A percentile compares a stretch with the other conserved stretches of the same genome.
Conservation (phyloP, 35 echinoderm and acorn worm species). For the Chiridota heheva region DNA sequence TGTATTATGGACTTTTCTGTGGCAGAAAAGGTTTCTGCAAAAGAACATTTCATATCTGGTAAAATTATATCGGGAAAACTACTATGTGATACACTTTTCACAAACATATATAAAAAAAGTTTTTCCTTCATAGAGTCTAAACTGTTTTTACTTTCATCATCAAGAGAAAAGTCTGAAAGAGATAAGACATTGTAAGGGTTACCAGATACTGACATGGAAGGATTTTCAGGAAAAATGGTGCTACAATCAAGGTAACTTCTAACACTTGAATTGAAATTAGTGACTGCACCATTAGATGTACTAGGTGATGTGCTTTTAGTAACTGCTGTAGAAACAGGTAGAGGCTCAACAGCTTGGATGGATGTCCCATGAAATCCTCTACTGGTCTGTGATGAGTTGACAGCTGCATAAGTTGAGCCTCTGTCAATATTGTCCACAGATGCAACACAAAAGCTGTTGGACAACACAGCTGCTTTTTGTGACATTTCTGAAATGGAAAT, state of each 20-base stretch:
- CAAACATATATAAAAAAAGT: conserved; percentile 44
- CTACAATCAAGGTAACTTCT: background rate
- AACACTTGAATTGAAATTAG: conserved; percentile 3
- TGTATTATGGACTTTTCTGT: conserved; percentile 32
- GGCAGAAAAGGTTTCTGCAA: background rate
- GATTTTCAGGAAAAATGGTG: conserved; percentile 10
- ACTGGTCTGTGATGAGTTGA: background rate
- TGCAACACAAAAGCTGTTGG: conserved; percentile 14
- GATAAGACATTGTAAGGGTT: background rate
- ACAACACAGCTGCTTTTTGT: background rate
- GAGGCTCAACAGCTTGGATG: conserved; percentile 58
- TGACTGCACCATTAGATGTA: background rate
- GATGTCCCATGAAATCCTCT: conserved; percentile 64
- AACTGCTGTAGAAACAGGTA: background rate
- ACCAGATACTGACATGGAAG: background rate
- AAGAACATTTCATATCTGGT: conserved; percentile 38
- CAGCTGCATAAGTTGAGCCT: conserved; percentile 23
- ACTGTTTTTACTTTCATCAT: conserved; percentile 1
- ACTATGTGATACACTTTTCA: background rate
- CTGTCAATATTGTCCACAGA: conserved; percentile 59
- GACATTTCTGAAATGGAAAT: conserved; percentile 14
- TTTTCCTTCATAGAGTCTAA: background rate
- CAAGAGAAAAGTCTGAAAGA: conserved; percentile 23
- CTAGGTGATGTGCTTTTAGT: background rate
- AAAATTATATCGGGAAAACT: conserved; percentile 24